Base-by-base conservation (phyloP, 1,140 invertebrate species). In the Drosophila burlai region DNA sequence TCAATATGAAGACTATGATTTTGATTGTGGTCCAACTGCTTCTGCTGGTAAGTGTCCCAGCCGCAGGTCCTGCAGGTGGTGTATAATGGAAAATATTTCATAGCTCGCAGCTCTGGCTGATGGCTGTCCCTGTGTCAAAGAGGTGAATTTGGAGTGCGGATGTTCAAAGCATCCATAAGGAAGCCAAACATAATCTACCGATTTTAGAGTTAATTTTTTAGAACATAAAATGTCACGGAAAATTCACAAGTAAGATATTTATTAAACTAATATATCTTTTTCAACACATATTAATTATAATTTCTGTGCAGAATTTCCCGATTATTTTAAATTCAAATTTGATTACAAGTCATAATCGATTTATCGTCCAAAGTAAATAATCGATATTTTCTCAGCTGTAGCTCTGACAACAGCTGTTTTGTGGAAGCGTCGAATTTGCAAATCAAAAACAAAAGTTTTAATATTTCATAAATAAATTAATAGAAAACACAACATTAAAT, bases 111-210 rank as follows among this genome's bases (percentile, higher is more conserved):
- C 54, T 11, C 24, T 73, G 54, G 46, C 38, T 16, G 4, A 60
- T 8, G 38, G 67, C 54, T 73, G 69, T 24, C 16, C 50, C 5
- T 73, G 69, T 26, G 31, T 36, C n/a, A 29, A 71, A 29, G 38
- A 4, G 15, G 18, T 18, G 16, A 68, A 40, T 16, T 57, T 71
- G 2, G 24, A 71, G 2, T 71, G 67, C 18, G 67, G 63, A 24
- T 71, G 67, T 34, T 40, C 67, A 57, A 71, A 47, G 46, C 29
- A 10, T 15, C 21, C 15, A 40, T 43, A 9, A 18, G 31, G 34
- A n/a, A 36, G 0, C 34, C 3, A 36, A 36, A 36, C 11, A 36
- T 4, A 36, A 36, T 4, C 11, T 16, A 1, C 3, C 5, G 3
- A 55, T 18, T 13, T 15, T 9, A 31, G n/a, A 24, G 29, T 15